phyloP scores from a whole-genome alignment of 2,797 vertebrate genomes.

The Peromyscus melanophrys region DNA sequence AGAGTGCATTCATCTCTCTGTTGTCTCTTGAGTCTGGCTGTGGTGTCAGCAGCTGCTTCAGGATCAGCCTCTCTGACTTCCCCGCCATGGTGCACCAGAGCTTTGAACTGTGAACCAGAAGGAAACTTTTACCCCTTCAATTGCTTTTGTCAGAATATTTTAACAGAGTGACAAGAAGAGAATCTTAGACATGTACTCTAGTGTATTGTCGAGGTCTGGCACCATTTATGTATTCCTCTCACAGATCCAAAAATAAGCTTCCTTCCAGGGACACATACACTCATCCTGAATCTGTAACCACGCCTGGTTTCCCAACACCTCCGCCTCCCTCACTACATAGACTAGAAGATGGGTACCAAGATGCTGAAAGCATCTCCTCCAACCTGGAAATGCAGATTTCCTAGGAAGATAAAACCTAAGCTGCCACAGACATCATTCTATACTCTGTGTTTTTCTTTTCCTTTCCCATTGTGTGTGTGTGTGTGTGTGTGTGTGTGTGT shows the following conservation, averaged over 20 bases:
- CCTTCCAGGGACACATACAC: neutral
- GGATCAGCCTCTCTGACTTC: neutral
- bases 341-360: neutral
- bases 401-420: neutral
- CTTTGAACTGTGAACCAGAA: neutral
- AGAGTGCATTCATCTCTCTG: neutral
- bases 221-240: conserved; percentile 2
- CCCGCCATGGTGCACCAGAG: no score
- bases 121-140: neutral
- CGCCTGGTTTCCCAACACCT: neutral
- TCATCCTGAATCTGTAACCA: neutral
- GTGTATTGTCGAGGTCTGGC: neutral
- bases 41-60: neutral
- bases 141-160: neutral
- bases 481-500: neutral
- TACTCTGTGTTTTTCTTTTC: neutral
- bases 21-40: neutral
- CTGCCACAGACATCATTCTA: neutral
- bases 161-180: neutral
- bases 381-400: neutral
- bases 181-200: neutral
- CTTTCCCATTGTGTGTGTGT: neutral
- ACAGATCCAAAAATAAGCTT: neutral
- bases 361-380: neutral
- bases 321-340: neutral